Conservation (phyloP, 2,797 vertebrate species). For the Spondyliosoma cantharus region DNA sequence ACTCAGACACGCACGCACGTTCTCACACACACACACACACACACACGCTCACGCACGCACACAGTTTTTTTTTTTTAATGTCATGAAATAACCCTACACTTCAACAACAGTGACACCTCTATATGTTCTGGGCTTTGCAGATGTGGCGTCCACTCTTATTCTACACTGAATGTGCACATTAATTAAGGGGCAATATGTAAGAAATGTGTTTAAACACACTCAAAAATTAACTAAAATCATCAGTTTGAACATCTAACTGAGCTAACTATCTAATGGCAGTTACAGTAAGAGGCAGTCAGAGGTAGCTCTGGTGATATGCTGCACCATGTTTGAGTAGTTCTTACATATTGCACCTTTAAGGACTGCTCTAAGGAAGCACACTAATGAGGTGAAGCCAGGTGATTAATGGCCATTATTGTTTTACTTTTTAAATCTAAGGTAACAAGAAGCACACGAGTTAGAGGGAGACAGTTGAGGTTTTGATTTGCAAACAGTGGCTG, state of each 20-base stretch:
- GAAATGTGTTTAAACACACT: no score
- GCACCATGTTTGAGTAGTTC: no score
- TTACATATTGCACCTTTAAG: neutral
- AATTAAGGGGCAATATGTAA: no score
- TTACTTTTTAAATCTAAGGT: neutral
- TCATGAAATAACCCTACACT: constrained; percentile 9
- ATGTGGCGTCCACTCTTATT: constrained; percentile 15
- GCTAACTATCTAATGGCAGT: no score
- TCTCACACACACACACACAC: constrained; percentile 24
- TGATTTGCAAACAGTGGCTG: neutral
- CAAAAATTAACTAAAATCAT: no score
- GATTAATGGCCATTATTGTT: constrained; percentile 1
- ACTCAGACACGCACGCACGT: constrained; percentile 20
- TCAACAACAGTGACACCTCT: constrained; percentile 32
- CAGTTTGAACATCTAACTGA: no score
- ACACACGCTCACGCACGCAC: neutral
- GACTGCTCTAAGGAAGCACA: constrained; percentile 53
- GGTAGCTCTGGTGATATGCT: no score
- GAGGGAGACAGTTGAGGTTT: neutral
- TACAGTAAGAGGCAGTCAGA: no score
- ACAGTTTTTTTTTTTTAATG: constrained; percentile 9
- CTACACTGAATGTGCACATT: constrained; percentile 34
- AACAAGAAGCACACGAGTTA: constrained; percentile 47
- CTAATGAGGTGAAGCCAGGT: constrained; percentile 14
- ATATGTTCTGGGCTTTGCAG: constrained; percentile 33